phyloP scores from a whole-genome alignment of 2,113 vertebrate genomes.

The Coregonus clupeaformis region DNA sequence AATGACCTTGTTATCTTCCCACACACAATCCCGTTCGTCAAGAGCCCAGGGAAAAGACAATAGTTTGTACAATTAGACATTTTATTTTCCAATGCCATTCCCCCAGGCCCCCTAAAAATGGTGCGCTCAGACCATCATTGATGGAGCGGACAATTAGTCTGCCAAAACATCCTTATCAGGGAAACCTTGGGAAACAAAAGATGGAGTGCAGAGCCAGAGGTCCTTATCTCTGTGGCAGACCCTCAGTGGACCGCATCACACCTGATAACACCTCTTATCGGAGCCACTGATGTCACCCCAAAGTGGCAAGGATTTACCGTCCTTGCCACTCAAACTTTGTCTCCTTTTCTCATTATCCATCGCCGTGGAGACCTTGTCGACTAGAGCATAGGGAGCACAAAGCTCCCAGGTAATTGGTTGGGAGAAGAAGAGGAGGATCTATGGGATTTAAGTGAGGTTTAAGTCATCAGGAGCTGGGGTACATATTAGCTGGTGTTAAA shows the following conservation, averaged over 20 bases:
- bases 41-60: constrained; percentile 34
- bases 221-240: constrained; percentile 66
- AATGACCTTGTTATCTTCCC: constrained; percentile 44
- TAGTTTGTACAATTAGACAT: constrained; percentile 45
- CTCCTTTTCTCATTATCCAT: constrained; percentile 33
- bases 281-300: constrained; percentile 45
- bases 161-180: constrained; percentile 66
- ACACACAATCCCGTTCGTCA: constrained; percentile 24
- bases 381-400: constrained; percentile 15
- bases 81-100: constrained; percentile 35
- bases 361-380: constrained; percentile 30
- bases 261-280: constrained; percentile 62
- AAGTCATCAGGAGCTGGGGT: neutral
- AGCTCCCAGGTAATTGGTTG: neutral
- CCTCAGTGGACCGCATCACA: constrained; percentile 47
- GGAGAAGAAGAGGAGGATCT: neutral
- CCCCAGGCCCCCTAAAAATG: constrained; percentile 11
- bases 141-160: constrained; percentile 51
- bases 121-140: constrained; percentile 7
- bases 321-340: constrained; percentile 54
- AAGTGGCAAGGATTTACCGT: constrained; percentile 58
- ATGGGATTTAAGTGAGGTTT: too few species aligned
- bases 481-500: too few species aligned
- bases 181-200: constrained; percentile 59
- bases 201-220: constrained; percentile 59